phyloP scores from a whole-genome alignment of 2,888 invertebrate genomes.

The Scaptomyza parva region DNA sequence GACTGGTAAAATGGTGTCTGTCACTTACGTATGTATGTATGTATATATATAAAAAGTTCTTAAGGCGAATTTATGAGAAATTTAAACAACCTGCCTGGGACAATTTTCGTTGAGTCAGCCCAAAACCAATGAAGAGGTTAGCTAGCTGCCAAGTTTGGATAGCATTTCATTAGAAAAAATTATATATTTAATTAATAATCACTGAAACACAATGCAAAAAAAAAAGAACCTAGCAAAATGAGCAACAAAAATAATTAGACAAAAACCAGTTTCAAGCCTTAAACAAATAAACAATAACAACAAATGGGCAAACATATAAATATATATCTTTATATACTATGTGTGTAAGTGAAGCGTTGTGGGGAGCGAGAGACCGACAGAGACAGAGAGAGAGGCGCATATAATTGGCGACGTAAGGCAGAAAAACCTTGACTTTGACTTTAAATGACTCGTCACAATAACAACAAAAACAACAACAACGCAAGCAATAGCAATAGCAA shows the following conservation, averaged over 20 bases:
- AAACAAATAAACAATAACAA: constrained; percentile 62
- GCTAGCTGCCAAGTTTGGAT: constrained; percentile 27
- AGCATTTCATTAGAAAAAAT: constrained; percentile 64
- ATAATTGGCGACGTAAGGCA: constrained; percentile 82
- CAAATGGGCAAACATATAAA: constrained; percentile 52
- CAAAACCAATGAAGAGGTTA: constrained; percentile 11
- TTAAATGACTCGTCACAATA: constrained; percentile 82
- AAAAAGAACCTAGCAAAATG: constrained; percentile 50
- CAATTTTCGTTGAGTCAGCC: constrained; percentile 41
- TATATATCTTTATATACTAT: constrained; percentile 22
- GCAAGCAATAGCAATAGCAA: constrained; percentile 23
- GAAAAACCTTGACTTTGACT: constrained; percentile 85
- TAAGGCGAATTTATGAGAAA: constrained; percentile 49
- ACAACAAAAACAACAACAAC: constrained; percentile 35
- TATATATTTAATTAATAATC: constrained; percentile 46
- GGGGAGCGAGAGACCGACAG: constrained; percentile 39
- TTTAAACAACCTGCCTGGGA: constrained; percentile 26
- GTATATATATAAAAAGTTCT: constrained; percentile 43
- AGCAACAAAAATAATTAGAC: constrained; percentile 70
- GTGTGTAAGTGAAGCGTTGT: constrained; percentile 6
- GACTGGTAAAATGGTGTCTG: constrained; percentile 63
- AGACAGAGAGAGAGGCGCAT: constrained; percentile 41
- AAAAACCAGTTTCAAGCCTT: constrained; percentile 72
- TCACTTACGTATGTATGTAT: neutral
- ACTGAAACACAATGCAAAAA: constrained; percentile 33